A percentile compares a stretch with the other conserved stretches of the same genome.
Evolutionary conservation across 2,888 invertebrate species (phyloP).

Genomic region (Xanthia togata): DNA sequence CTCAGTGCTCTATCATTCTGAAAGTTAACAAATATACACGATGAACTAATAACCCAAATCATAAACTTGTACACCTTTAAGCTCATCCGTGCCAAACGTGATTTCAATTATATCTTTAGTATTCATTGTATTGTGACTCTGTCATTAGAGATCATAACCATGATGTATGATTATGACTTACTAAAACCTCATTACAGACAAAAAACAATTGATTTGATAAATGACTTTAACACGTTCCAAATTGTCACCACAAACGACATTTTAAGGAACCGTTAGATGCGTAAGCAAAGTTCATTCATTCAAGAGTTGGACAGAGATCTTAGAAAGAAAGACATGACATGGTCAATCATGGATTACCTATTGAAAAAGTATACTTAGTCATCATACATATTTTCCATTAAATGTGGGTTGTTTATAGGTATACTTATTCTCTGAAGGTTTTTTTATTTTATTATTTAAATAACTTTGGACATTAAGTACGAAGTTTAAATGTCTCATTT

Average conservation of each 20-base stretch:
- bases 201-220: slow-evolving; percentile 55
- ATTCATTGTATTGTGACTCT: slow-evolving; percentile 43
- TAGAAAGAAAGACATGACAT: slow-evolving; percentile 25
- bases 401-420: neutral
- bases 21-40: slow-evolving; percentile 6
- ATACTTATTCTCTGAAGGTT: too few relatives aligned
- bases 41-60: slow-evolving; percentile 50
- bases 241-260: slow-evolving; percentile 38
- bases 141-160: slow-evolving; percentile 46
- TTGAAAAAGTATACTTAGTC: neutral
- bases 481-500: neutral
- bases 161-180: slow-evolving; percentile 54
- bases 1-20: neutral
- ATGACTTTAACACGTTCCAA: slow-evolving; percentile 46
- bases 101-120: slow-evolving; percentile 51
- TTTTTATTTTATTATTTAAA: neutral
- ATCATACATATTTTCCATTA: neutral
- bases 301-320: slow-evolving; percentile 19
- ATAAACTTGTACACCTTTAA: slow-evolving; percentile 13
- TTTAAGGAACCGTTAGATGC: slow-evolving; percentile 55
- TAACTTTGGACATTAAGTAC: neutral
- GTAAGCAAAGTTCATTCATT: slow-evolving; percentile 54
- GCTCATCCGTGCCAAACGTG: slow-evolving; percentile 43
- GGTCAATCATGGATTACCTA: slow-evolving; percentile 23
- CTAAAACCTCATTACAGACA: slow-evolving; percentile 39